Conservation (phyloP, 2,797 vertebrate species). For the Myotis myotis region DNA sequence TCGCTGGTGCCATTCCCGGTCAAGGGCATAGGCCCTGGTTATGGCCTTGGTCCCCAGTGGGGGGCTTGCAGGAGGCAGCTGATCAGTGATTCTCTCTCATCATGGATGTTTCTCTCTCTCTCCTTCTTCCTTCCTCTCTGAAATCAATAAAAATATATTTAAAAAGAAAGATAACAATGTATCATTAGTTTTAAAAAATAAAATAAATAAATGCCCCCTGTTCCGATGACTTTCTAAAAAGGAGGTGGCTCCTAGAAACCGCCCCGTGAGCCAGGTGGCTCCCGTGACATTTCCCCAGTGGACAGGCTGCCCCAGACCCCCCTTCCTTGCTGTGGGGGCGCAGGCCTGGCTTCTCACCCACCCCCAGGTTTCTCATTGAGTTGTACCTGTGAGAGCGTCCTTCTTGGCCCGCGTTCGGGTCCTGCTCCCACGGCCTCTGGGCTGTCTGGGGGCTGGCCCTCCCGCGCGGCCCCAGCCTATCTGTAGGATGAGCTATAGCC, state of each 20-base stretch:
- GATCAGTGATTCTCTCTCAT: no score
- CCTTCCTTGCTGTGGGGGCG: not conserved
- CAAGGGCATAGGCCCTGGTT: no score
- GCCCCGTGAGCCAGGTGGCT: not conserved
- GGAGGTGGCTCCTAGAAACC: not conserved
- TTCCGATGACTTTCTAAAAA: not conserved
- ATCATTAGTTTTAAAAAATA: no score
- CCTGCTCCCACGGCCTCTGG: not conserved
- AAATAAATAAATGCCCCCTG: not conserved
- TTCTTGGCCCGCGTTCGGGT: not conserved
- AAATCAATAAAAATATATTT: no score
- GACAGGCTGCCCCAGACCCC: not conserved
- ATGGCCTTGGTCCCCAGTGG: no score
- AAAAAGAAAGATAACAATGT: no score
- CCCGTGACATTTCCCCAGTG: not conserved
- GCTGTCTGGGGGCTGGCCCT: not conserved
- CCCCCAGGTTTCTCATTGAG: not conserved
- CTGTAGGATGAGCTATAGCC: not conserved
- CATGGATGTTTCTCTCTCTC: no score
- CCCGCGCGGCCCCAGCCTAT: not conserved
- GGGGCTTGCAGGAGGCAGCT: no score
- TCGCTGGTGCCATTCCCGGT: no score
- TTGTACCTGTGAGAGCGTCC: not conserved
- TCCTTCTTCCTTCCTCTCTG: no score
- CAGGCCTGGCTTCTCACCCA: not conserved